These are phyloP conservation scores for Grapholita molesta DNA, from an alignment of 1,140 invertebrate genomes.

Conservation along the genomic window DNA sequence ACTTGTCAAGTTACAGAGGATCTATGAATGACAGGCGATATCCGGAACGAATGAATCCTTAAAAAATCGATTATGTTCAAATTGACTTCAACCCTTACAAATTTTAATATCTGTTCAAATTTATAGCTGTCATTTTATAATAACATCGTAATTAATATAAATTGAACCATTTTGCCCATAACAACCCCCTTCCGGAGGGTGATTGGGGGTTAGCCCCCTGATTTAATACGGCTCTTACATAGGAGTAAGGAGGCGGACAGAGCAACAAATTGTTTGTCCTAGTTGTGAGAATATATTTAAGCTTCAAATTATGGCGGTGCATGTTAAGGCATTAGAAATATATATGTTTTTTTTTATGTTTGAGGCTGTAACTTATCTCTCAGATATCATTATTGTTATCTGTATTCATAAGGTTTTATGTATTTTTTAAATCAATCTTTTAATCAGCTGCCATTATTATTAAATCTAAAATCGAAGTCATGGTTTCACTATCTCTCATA, in stretches of 20 bases:
- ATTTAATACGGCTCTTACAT: neutral
- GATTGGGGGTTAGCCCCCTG: neutral
- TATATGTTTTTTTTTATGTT: too few species aligned
- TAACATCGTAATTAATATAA: conserved; percentile 17
- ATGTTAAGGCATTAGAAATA: too few species aligned
- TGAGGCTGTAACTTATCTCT: too few species aligned
- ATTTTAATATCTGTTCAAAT: conserved; percentile 11
- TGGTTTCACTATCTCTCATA: too few species aligned
- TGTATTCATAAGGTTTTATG: too few species aligned
- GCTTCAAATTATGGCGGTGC: too few species aligned
- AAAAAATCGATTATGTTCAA: neutral
- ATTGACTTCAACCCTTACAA: neutral
- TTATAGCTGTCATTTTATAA: conserved; percentile 14
- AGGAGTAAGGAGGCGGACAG: neutral
- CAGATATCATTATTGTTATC: too few species aligned
- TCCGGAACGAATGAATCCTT: neutral
- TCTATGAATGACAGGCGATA: neutral
- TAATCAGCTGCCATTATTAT: too few species aligned
- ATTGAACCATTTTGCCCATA: conserved; percentile 14
- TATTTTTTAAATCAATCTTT: too few species aligned
- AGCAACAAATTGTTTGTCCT: neutral
- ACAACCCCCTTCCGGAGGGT: conserved; percentile 5
- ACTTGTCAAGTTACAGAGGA: too few species aligned
- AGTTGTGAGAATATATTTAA: too few species aligned
- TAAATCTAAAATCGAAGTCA: too few species aligned